Percentiles rank a stretch among this genome's conserved stretches.
Conservation (phyloP, 2,888 invertebrate species). For the Meganola albula region DNA sequence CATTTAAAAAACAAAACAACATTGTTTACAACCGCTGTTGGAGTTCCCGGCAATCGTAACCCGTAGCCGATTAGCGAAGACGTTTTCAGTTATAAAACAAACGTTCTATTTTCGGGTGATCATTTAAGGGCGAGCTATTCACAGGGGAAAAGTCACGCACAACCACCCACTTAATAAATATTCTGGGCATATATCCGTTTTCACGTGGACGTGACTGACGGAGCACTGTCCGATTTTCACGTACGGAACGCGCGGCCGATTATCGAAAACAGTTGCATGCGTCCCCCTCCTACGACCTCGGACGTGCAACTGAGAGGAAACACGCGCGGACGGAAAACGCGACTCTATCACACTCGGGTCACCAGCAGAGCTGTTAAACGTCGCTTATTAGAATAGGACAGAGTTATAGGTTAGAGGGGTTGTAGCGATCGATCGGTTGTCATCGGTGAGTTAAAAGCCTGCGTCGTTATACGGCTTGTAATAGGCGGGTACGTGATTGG, state of each 20-base stretch:
- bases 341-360: constrained; percentile 72
- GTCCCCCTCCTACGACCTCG: constrained; percentile 73
- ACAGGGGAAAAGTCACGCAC: constrained; percentile 76
- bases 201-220: constrained; percentile 75
- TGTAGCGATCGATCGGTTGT: constrained; percentile 59
- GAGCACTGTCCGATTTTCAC: constrained; percentile 75
- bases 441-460: constrained; percentile 74
- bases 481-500: constrained; percentile 78
- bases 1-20: constrained; percentile 19
- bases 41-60: constrained; percentile 13
- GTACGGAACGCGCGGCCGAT: constrained; percentile 76
- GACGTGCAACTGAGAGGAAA: constrained; percentile 74
- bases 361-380: constrained; percentile 39
- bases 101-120: constrained; percentile 64
- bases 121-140: constrained; percentile 69
- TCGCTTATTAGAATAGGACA: constrained; percentile 57
- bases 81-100: constrained; percentile 66
- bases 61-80: constrained; percentile 31
- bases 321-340: constrained; percentile 73
- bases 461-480: constrained; percentile 76
- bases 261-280: constrained; percentile 77
- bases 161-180: constrained; percentile 79
- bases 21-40: constrained; percentile 30
- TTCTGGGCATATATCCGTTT: constrained; percentile 80
- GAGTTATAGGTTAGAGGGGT: constrained; percentile 42